These are phyloP conservation scores for Cisticola juncidis DNA, from an alignment of 2,113 vertebrate species.

Conservation along the genomic window DNA sequence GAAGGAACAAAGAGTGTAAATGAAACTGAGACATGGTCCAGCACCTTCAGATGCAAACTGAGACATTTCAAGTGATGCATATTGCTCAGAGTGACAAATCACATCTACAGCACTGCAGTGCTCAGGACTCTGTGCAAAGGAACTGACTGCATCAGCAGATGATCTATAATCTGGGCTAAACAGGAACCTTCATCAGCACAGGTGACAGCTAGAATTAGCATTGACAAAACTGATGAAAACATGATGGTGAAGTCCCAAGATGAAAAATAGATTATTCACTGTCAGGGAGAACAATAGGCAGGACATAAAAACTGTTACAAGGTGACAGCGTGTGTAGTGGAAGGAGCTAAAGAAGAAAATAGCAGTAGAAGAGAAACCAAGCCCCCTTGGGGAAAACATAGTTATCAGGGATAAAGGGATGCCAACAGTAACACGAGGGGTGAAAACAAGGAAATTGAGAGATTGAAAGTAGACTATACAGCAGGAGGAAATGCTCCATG, in stretches of 20 bases:
- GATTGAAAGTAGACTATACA: not conserved
- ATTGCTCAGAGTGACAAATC: slow-evolving; percentile 4
- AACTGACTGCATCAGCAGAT: slow-evolving; percentile 3
- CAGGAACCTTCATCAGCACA: slow-evolving; percentile 50
- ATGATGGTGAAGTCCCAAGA: slow-evolving; percentile 1
- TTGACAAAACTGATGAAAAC: slow-evolving; percentile 55
- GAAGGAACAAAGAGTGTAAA: not conserved
- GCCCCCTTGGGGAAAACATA: not conserved
- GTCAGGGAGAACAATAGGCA: slow-evolving; percentile 64
- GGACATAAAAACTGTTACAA: slow-evolving; percentile 46
- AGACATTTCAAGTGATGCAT: not conserved
- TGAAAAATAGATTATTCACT: slow-evolving; percentile 69
- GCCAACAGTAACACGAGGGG: not conserved
- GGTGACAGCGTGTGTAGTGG: not conserved
- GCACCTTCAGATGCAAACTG: not conserved
- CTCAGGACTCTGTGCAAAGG: not conserved
- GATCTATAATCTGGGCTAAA: slow-evolving; percentile 32
- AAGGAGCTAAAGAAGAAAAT: slow-evolving; percentile 28
- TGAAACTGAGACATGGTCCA: not conserved
- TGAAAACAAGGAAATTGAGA: not conserved
- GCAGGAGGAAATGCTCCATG: not conserved
- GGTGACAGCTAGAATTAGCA: slow-evolving; percentile 67
- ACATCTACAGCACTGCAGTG: not conserved
- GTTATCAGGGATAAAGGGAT: slow-evolving; percentile 3
- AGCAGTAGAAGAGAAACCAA: not conserved